Evolutionary conservation across 1,140 invertebrate genomes (phyloP), one percentile per base, ranked within the genome.

Genomic region (Penaeus indicus): DNA sequence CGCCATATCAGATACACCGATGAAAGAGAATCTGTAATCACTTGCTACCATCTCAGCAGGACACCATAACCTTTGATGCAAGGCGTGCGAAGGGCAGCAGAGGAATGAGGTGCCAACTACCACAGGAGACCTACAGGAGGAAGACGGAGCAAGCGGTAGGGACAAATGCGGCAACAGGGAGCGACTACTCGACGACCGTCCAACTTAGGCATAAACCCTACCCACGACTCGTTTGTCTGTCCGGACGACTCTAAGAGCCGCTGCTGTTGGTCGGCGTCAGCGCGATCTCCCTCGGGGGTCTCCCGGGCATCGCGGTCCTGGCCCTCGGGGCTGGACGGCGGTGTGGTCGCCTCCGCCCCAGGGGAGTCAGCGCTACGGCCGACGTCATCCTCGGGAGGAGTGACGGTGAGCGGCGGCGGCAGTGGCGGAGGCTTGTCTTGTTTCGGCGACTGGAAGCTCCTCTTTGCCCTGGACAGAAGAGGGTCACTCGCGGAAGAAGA

Each of bases 251-350:
- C 86, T 67, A 88, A 47, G n/a, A 88, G n/a, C 16, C 69, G 81
- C 25, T 83, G 61, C 32, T 83, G 61, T 60, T 63, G 64, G 38
- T 88, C 86, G 21, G 60, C 63, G 22, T 81, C 80, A 0, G 38
- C 32, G 0, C 86, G 86, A 72, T 88, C 86, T 25, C 86, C 86
- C 61, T 88, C 81, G 27, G 86, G 81, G 22, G 81, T 84, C n/a
- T 79, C 81, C 10, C 86, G 25, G 7, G 81, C 32, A 22, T 84
- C 81, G 19, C 69, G 60, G 10, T 42, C 85, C 22, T 86, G 32
- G 16, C 85, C 78, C 86, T 88, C 86, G n/a, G 81, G 81, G 80
- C 86, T 79, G 32, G 86, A 88, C 38, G 86, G 67, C 27, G 86
- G 72, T 60, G 86, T 78, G 60, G 72, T 18, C 47, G 27, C 69